Base-by-base conservation (phyloP, 1,140 invertebrate genomes). In the Phortica variegata region DNA sequence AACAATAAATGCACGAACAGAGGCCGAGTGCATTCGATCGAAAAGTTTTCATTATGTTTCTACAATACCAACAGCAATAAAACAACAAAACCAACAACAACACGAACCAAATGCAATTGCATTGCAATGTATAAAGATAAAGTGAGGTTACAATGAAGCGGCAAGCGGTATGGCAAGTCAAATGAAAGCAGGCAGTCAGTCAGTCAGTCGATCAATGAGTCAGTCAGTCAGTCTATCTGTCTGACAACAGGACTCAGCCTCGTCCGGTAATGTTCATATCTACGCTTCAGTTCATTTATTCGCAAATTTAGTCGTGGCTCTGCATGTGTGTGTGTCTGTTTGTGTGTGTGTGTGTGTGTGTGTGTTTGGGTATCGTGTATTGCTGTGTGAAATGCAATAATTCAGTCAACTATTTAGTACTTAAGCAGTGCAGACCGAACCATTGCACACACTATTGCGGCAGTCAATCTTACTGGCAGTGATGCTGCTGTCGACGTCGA, bases 41-140 rank as follows among this genome's bases (percentile, higher is more conserved):
- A 65, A 66, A 66, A 66, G 50, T 66, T 66, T 66, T 66, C 62
- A 66, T 66, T 66, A 66, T 66, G 62, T 61, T 59, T 52, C 29
- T 34, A 56, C 38, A 38, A 47, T 46, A 41, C 23, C 41, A 21
- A 41, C 44, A 20, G 31, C 53, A 34, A 26, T 6, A 26, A 26
- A 26, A 10, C 23, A 26, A 26, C 23, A 26, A 26, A 10, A 26
- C 5, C 23, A 26, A 26, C 23, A 26, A 26, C 23, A 26, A 26
- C 5, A 26, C n/a, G n/a, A n/a, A n/a, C n/a, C n/a, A n/a, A n/a
- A n/a, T n/a, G n/a, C n/a, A n/a, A n/a, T n/a, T n/a, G 10, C 10
- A 26, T 26, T 26, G 23, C 10, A 26, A 26, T 10, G n/a, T n/a
- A 26, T 26, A 10, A 43, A 17, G n/a, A n/a, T 19, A n/a, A 13